A percentile compares a stretch with the other conserved stretches of the same genome.
Conservation (phyloP, 2,113 vertebrate genomes). For the Orcinus orca region DNA sequence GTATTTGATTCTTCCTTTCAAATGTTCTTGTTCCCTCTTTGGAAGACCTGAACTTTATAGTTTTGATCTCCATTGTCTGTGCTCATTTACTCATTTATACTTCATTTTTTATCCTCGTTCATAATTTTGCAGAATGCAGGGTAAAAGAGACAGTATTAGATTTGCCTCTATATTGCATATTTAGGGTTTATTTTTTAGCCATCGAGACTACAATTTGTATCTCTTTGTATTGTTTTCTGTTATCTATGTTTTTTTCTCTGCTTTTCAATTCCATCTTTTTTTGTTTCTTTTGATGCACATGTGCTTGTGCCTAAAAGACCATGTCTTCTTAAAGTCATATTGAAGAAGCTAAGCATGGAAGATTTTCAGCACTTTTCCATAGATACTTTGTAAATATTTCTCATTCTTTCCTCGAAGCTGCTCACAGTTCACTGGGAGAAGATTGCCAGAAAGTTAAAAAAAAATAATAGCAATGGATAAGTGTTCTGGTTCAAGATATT, state of each 20-base stretch:
- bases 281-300: neutral
- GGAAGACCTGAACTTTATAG: neutral
- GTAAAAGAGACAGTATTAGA: neutral
- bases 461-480: neutral
- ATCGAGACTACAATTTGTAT: neutral
- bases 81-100: neutral
- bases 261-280: neutral
- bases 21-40: neutral
- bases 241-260: neutral
- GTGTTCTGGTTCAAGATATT: neutral
- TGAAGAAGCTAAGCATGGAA: neutral
- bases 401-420: neutral
- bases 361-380: neutral
- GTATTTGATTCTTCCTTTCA: neutral
- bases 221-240: neutral
- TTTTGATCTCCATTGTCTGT: neutral
- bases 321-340: neutral
- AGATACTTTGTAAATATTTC: neutral
- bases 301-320: neutral
- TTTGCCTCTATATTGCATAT: neutral
- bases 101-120: neutral
- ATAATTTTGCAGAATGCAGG: neutral
- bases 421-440: neutral
- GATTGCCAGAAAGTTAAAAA: neutral
- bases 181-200: neutral